phyloP scores from a whole-genome alignment of 2,797 vertebrate genomes.

The Stomatorhinus walkeri region DNA sequence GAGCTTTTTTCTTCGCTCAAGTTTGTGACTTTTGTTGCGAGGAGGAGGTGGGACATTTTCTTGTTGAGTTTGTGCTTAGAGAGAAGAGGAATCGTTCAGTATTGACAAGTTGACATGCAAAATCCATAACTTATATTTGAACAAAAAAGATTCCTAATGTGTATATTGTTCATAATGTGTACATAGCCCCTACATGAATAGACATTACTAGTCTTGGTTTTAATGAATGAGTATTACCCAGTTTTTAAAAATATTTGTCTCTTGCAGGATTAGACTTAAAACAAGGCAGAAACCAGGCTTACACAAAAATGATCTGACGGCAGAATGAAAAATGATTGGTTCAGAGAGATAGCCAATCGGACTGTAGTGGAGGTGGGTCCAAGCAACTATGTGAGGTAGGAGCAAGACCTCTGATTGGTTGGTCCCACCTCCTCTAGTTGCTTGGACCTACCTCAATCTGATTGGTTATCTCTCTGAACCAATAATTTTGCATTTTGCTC shows the following conservation, averaged over 20 bases:
- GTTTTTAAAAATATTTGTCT: neutral
- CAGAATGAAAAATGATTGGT: neutral
- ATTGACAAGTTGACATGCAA: neutral
- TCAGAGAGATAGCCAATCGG: neutral
- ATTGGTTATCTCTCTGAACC: neutral
- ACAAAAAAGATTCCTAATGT: neutral
- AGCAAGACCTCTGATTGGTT: neutral
- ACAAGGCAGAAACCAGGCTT: neutral
- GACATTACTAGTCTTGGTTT: neutral
- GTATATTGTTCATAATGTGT: neutral
- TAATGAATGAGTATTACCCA: neutral
- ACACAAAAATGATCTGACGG: neutral
- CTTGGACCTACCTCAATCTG: neutral
- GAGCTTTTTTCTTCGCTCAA: conserved; percentile 27
- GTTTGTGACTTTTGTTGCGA: conserved; percentile 44
- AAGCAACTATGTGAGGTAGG: neutral
- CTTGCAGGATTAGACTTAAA: neutral
- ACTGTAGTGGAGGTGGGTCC: neutral
- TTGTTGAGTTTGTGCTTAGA: conserved; percentile 55
- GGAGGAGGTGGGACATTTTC: conserved; percentile 57
- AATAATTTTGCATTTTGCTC: neutral
- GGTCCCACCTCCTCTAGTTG: neutral
- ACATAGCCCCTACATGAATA: neutral
- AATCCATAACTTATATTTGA: neutral
- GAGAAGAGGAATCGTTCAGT: conserved; percentile 4